Evolutionary conservation across 1,140 invertebrate genomes (phyloP).

Genomic region (Meloidogyne chitwoodi): DNA sequence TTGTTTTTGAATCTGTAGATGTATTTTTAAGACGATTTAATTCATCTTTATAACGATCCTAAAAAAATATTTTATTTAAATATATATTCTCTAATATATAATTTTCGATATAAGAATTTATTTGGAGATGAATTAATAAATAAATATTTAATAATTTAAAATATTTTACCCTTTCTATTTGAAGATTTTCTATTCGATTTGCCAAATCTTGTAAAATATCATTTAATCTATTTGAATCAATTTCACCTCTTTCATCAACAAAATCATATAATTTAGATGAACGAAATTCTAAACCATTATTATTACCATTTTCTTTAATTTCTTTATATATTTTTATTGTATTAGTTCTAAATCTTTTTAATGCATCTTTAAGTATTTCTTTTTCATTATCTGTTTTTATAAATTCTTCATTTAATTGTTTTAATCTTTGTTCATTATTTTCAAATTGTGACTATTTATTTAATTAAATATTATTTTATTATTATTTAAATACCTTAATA

Average conservation of each 20-base stretch:
- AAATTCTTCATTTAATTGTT: constrained; percentile 56
- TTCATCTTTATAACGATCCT: constrained; percentile 56
- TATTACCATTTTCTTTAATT: neutral
- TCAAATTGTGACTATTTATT: constrained; percentile 52
- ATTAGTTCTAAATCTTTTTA: constrained; percentile 53
- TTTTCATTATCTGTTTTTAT: constrained; percentile 53
- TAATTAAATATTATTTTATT: neutral
- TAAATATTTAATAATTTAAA: too few species aligned
- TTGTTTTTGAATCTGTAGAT: constrained; percentile 53
- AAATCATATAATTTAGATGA: neutral
- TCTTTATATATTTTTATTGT: neutral
- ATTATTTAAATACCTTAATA: constrained; percentile 19
- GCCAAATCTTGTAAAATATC: constrained; percentile 48
- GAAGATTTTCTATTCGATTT: constrained; percentile 48
- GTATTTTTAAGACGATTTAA: constrained; percentile 56
- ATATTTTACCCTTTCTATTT: constrained; percentile 47
- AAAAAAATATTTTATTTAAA: constrained; percentile 31
- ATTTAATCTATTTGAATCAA: constrained; percentile 40
- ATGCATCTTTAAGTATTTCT: constrained; percentile 47
- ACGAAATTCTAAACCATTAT: neutral
- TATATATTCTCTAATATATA: too few species aligned
- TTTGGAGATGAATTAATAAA: too few species aligned
- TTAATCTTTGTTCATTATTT: constrained; percentile 52
- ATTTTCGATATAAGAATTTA: too few species aligned
- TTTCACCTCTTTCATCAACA: constrained; percentile 21